phyloP scores from a whole-genome alignment of 2,113 vertebrate genomes.

The Bufo gargarizans region DNA sequence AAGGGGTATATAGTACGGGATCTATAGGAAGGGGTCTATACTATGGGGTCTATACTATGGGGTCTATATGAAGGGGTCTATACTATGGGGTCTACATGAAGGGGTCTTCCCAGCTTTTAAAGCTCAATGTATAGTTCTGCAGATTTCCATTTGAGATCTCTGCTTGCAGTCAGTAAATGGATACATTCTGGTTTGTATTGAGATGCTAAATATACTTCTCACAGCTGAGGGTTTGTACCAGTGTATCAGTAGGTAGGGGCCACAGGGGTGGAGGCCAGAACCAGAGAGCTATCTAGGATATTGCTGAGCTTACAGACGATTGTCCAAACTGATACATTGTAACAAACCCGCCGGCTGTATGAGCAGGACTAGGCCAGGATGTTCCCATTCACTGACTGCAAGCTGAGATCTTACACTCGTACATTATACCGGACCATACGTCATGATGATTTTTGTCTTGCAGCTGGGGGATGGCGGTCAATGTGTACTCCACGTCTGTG shows the following conservation, averaged over 20 bases:
- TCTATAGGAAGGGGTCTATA: too few relatives aligned
- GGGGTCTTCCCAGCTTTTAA: too few relatives aligned
- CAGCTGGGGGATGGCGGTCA: constrained; percentile 95
- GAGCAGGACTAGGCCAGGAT: too few relatives aligned
- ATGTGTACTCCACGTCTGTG: constrained; percentile 96
- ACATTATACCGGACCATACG: neutral
- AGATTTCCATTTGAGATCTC: neutral
- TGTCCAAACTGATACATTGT: neutral
- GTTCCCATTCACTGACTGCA: too few relatives aligned
- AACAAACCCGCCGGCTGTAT: neutral
- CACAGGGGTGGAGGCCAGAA: too few relatives aligned
- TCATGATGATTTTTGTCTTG: constrained; percentile 10
- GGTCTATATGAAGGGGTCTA: too few relatives aligned
- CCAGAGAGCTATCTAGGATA: too few relatives aligned
- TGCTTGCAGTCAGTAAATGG: neutral
- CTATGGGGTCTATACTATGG: too few relatives aligned
- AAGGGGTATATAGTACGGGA: too few relatives aligned
- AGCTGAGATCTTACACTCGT: neutral
- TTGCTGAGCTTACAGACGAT: neutral
- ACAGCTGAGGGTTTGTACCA: neutral
- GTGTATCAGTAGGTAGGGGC: too few relatives aligned
- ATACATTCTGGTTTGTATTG: neutral
- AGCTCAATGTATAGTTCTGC: too few relatives aligned
- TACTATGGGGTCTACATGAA: too few relatives aligned
- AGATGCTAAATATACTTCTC: neutral